These are phyloP conservation scores for Dorcus parallelipipedus DNA, from an alignment of 2,888 invertebrate species.

Conservation along the genomic window DNA sequence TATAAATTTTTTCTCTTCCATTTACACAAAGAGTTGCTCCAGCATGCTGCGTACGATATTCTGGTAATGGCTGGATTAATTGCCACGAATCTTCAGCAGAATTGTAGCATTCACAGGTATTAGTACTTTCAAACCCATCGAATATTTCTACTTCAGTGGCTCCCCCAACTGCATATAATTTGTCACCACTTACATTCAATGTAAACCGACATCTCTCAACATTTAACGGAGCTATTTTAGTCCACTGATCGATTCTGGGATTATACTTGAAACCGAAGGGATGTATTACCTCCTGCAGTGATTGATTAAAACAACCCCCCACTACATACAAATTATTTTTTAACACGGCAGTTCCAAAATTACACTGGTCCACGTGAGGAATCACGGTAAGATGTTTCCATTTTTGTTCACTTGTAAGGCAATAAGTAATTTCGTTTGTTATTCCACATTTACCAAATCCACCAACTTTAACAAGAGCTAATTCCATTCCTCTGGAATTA, in stretches of 20 bases:
- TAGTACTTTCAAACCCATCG: slow-evolving; percentile 43
- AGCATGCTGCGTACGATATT: slow-evolving; percentile 59
- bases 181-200: slow-evolving; percentile 55
- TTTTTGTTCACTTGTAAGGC: slow-evolving; percentile 55
- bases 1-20: slow-evolving; percentile 19
- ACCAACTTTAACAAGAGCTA: slow-evolving; percentile 65
- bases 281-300: slow-evolving; percentile 66
- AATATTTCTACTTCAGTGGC: slow-evolving; percentile 57
- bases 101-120: slow-evolving; percentile 60
- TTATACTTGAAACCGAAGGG: slow-evolving; percentile 64
- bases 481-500: slow-evolving; percentile 66
- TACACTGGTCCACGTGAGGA: slow-evolving; percentile 71
- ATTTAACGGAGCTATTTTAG: slow-evolving; percentile 64
- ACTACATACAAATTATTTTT: slow-evolving; percentile 67
- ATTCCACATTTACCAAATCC: slow-evolving; percentile 66
- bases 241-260: slow-evolving; percentile 62
- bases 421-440: slow-evolving; percentile 65
- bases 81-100: slow-evolving; percentile 58
- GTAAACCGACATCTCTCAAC: slow-evolving; percentile 65
- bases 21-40: slow-evolving; percentile 4
- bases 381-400: slow-evolving; percentile 66
- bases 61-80: slow-evolving; percentile 54
- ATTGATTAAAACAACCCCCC: slow-evolving; percentile 70
- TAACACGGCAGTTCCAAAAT: slow-evolving; percentile 66
- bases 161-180: slow-evolving; percentile 64